Percentiles rank a stretch among this genome's conserved stretches.
Conservation (phyloP, 2,797 vertebrate species). For the Gallinago stenura region DNA sequence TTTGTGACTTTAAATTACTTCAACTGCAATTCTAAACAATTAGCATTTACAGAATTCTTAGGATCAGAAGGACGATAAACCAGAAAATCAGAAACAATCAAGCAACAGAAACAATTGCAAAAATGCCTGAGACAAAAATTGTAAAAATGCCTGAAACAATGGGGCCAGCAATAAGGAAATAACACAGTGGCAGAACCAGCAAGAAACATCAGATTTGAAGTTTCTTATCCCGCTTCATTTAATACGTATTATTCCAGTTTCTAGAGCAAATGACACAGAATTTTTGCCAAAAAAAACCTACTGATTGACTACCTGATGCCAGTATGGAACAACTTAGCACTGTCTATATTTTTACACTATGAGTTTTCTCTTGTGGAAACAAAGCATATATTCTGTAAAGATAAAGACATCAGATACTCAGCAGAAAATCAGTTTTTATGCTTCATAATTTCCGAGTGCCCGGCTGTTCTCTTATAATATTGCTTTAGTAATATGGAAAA, state of each 20-base stretch:
- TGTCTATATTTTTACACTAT: background rate
- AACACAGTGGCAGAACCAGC: background rate
- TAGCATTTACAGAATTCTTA: background rate
- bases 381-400: background rate
- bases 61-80: background rate
- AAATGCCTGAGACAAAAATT: no score
- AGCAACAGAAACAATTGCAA: background rate
- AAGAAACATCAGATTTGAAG: background rate
- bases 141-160: background rate
- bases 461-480: background rate
- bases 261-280: background rate
- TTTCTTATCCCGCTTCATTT: background rate
- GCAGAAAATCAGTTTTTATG: background rate
- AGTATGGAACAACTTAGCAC: background rate
- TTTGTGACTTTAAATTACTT: background rate
- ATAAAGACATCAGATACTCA: background rate
- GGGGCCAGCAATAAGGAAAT: background rate
- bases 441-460: background rate
- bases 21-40: background rate
- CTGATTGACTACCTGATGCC: background rate
- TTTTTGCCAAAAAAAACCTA: background rate
- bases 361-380: background rate
- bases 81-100: background rate
- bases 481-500: background rate
- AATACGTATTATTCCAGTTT: background rate